These are phyloP conservation scores for Aphelinus certus DNA, from an alignment of 1,140 invertebrate species.

Conservation along the genomic window DNA sequence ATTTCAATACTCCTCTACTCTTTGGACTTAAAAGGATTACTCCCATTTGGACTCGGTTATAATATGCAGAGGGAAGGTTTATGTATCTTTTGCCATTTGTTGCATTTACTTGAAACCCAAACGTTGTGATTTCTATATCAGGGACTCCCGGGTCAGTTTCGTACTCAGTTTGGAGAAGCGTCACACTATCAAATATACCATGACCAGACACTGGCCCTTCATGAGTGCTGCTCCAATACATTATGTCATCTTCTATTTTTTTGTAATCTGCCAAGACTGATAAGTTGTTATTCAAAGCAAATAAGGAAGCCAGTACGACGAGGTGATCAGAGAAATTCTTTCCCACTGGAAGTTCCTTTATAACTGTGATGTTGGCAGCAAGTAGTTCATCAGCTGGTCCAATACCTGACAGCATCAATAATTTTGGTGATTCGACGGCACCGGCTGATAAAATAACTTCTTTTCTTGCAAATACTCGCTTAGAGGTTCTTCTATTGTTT, in stretches of 20 bases:
- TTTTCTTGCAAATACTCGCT: not conserved
- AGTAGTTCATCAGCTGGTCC: not conserved
- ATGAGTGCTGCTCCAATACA: not conserved
- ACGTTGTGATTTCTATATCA: not conserved
- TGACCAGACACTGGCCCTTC: not conserved
- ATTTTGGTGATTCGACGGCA: not conserved
- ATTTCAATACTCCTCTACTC: not conserved
- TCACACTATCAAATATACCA: not conserved
- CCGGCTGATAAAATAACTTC: not conserved
- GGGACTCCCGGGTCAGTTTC: conserved; percentile 1
- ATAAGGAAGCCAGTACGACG: not conserved
- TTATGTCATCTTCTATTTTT: not conserved
- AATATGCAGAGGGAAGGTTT: not conserved
- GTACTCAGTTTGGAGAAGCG: too few relatives aligned
- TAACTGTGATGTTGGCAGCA: conserved; percentile 47
- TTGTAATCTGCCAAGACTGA: not conserved
- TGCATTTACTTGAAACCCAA: too few relatives aligned
- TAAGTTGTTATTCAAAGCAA: not conserved
- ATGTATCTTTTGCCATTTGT: too few relatives aligned
- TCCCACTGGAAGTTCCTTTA: conserved; percentile 48
- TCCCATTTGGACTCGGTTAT: not conserved
- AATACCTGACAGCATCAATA: not conserved
- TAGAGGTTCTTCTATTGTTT: conserved; percentile 41
- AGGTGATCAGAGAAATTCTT: too few relatives aligned
- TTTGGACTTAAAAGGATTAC: not conserved